Base-by-base conservation (phyloP, 2,888 invertebrate genomes). In the Watsonalla cultraria region DNA sequence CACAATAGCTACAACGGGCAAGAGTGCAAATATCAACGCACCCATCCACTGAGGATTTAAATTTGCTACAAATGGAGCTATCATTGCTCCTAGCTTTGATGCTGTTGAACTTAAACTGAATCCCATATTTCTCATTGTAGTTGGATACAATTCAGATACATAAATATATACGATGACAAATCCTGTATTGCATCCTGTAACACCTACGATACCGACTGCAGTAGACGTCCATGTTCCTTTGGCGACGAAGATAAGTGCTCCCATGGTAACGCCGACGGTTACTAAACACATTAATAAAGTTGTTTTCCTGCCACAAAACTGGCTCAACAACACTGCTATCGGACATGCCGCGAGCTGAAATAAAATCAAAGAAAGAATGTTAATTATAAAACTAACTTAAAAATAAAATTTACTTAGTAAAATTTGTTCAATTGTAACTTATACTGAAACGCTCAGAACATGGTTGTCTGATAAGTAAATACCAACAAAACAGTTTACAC, bases 81-180 rank as follows among this genome's bases (percentile, higher is more conserved):
- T 54, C 74, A 82, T 79, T 15, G 79, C 78, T 15, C 82, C 84
- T 14, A 78, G 33, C 57, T 78, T 82, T 2, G 74, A 65, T 15
- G 79, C 82, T 53, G 66, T 71, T 6, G 73, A 70, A 6, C 68
- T 64, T 0, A 82, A 56, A 2, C 82, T 81, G 37, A 68, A 76
- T 0, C 74, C 78, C 82, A 82, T 83, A 45, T 74, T 80, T 15
- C 82, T 71, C 42, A 82, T 55, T 45, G 77, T 70, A 11, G 82
- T 83, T 33, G 84, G 83, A 56, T 74, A 84, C n/a, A 82, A 59
- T 60, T 84, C 83, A 0, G 78, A 76, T 6, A 71, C 70, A 51
- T 74, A 80, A 4, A 83, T 67, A 39, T 76, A 79, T 5, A 75
- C 13, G 2, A 80, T 57, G 4, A 64, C 62, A 51, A 76, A 83